phyloP scores from a whole-genome alignment of 2,888 invertebrate genomes.

The Trileptium ribeirensis region DNA sequence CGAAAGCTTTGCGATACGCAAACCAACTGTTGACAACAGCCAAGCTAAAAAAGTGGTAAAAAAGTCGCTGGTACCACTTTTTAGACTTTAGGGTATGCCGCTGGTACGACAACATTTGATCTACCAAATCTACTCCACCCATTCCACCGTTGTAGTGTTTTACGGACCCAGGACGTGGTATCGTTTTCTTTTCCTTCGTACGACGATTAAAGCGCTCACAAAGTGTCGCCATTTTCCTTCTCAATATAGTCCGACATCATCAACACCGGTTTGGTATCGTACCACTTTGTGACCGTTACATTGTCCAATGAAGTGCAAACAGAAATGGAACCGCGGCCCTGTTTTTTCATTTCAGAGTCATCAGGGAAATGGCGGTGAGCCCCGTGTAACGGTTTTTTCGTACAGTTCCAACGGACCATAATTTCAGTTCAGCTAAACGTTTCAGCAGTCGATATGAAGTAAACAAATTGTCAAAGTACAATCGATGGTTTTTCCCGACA shows the following conservation, averaged over 20 bases:
- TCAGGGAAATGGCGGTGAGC: neutral
- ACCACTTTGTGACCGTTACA: neutral
- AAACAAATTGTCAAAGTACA: constrained; percentile 1
- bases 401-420: neutral
- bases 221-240: neutral
- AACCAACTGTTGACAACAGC: neutral
- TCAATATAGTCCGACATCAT: neutral
- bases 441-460: neutral
- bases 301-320: neutral
- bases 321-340: neutral
- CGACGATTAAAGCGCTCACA: neutral
- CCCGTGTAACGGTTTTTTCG: neutral
- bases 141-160: neutral
- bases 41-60: constrained; percentile 3
- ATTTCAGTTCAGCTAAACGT: neutral
- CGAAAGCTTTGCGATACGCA: neutral
- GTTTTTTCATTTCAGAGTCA: neutral
- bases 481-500: neutral
- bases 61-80: neutral
- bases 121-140: neutral
- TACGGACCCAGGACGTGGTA: neutral
- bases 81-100: neutral
- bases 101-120: neutral
- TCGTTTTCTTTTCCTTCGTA: neutral
- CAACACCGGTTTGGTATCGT: neutral